Evolutionary conservation across 1,140 invertebrate species (phyloP).

Genomic region (Caenorhabditis brenneri): DNA sequence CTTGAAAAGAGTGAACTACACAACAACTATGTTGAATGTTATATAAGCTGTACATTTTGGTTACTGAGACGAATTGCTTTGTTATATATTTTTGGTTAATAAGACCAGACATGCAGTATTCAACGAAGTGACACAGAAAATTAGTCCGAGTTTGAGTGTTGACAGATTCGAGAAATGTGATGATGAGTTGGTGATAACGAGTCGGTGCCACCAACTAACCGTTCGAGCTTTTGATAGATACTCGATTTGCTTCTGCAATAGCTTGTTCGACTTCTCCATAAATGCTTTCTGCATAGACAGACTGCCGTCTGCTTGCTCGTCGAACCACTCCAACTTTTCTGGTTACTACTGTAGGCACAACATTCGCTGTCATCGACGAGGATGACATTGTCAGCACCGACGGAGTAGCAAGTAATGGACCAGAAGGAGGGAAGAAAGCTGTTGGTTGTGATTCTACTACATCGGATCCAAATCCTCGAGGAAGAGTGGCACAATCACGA

Average conservation of each 20-base stretch:
- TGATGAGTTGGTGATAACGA: constrained; percentile 1
- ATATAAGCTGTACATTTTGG: too few species aligned
- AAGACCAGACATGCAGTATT: neutral
- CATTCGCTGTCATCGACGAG: constrained; percentile 31
- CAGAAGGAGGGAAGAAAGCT: constrained; percentile 34
- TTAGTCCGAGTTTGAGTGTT: neutral
- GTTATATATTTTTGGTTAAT: neutral
- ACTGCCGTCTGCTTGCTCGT: constrained; percentile 42
- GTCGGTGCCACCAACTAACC: constrained; percentile 27
- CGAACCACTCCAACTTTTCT: constrained; percentile 21
- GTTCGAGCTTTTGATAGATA: neutral
- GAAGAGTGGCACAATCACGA: constrained; percentile 46
- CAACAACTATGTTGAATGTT: too few species aligned
- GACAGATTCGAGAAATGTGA: neutral
- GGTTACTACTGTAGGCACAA: neutral
- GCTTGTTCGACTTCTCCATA: constrained; percentile 40
- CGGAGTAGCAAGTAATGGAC: constrained; percentile 14
- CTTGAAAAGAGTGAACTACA: too few species aligned
- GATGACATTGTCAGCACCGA: neutral
- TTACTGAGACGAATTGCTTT: neutral
- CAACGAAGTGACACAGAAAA: neutral
- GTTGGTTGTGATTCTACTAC: neutral
- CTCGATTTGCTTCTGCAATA: constrained; percentile 17
- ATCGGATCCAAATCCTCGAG: constrained; percentile 32
- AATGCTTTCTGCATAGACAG: constrained; percentile 48